These are phyloP conservation scores for Telmatochromis sp. DNA, from an alignment of 2,113 vertebrate species.

Conservation along the genomic window DNA sequence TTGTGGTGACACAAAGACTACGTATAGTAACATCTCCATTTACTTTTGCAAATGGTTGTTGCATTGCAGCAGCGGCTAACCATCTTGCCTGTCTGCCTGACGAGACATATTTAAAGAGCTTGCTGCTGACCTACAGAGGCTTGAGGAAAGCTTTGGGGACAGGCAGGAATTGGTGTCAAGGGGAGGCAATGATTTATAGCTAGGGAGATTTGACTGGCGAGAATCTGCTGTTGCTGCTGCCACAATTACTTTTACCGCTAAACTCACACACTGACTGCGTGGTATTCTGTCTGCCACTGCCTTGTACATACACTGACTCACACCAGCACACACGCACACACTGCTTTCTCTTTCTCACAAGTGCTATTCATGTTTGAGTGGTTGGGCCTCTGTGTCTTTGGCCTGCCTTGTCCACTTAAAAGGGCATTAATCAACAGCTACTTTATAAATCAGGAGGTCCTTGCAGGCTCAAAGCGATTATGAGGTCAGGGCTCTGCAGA, in stretches of 20 bases:
- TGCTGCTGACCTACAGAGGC: conserved; percentile 55
- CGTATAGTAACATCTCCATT: background rate
- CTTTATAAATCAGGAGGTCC: conserved; percentile 94
- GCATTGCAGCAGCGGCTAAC: background rate
- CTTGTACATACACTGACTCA: background rate
- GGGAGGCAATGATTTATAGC: conserved; percentile 77
- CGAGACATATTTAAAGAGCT: conserved; percentile 58
- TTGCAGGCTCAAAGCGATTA: conserved; percentile 78
- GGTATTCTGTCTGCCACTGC: conserved; percentile 56
- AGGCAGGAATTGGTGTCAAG: conserved; percentile 64
- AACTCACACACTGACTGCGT: conserved; percentile 56
- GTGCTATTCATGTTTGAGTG: conserved; percentile 76
- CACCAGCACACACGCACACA: background rate
- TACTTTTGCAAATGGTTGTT: background rate
- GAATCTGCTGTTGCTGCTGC: conserved; percentile 63
- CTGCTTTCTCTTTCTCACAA: conserved; percentile 51
- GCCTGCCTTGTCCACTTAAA: conserved; percentile 92
- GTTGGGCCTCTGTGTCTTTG: conserved; percentile 73
- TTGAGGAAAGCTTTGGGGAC: conserved; percentile 57
- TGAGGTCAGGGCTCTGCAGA: conserved; percentile 81
- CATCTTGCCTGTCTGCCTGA: conserved; percentile 36
- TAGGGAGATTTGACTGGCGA: conserved; percentile 70
- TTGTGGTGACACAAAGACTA: background rate
- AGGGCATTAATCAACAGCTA: conserved; percentile 92
- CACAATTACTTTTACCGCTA: conserved; percentile 70